Base-by-base conservation (phyloP, 92 coral and sea anemone species). In the Bergia sp. region DNA sequence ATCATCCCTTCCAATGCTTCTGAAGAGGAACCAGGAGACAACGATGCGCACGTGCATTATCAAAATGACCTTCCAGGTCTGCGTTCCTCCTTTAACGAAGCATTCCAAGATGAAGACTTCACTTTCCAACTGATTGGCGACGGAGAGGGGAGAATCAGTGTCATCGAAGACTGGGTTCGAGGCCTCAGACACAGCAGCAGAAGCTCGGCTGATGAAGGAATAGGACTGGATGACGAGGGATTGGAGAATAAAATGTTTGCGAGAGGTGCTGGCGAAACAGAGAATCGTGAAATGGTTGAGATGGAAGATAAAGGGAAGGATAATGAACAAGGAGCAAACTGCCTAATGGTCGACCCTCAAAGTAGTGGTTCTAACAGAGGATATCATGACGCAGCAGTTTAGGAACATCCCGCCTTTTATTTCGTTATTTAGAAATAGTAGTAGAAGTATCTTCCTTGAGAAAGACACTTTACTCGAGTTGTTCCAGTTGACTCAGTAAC, bases 171-270 rank as follows among this genome's bases (percentile, higher is more conserved):
- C n/a, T 84, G 87, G 87, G 37, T 84, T 1, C 44, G 53, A 7
- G 87, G 74, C 43, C n/a, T 10, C 23, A 45, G 50, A 7, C 39
- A 23, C 44, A 71, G 79, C 41, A 18, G 78, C 21, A 38, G 61
- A 9, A 84, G 65, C 44, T 84, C 87, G 3, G 64, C 87, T 12
- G 87, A 84, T 73, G 87, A 84, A 45, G 87, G 87, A 37, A 71
- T 84, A 13, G 87, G 87, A 9, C 65, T 84, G 20, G 87, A 84
- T 18, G 78, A 84, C 4, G 87, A 83, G 2, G 66, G 55, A 5
- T 13, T 10, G 23, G 79, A 84, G 39, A 84, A 73, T 13, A 84
- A 45, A 29, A 20, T 36, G 49, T 45, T 67, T 5, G 64, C 36
- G 3, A 23, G 75, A 23, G 37, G 10, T 23, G 21, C 57, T 21